Evolutionary conservation across 2,113 vertebrate species (phyloP), one percentile per base, ranked within the genome.

Genomic region (Rattus rattus): DNA sequence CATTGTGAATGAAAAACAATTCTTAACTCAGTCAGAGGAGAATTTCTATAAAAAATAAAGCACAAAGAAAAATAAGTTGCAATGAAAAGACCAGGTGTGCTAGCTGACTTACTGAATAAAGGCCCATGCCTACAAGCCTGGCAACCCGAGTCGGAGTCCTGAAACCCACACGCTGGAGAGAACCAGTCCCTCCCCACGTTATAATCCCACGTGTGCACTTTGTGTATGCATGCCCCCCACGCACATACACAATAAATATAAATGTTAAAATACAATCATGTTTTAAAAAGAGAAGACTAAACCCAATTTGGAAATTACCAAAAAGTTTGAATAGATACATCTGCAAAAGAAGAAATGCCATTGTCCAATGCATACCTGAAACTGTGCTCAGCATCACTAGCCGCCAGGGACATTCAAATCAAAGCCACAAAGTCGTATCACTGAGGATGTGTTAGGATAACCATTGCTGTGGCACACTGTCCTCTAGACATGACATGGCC

Each of bases 1-100:
- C 26, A 96, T 91, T 96, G 96, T 80, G 19, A 97, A 90, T 94
- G 39, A 70, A 8, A 90, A 36, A 80, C 56, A 76, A 47, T 79
- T 96, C 52, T 61, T 95, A n/a, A 95, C 59, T 90, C 75, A 4
- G 26, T 61, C 88, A 39, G 26, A 96, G 17, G 94, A 54, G 1
- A 90, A 54, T 65, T 91, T 92, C 70, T 79, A 76, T 92, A 30
- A 28, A 36, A 96, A 39, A 67, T 4, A 54, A 54, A 54, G 52
- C 43, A 90, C 76, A 92, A 67, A 80, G 20, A 80, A 30, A 39
- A 43, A 0, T 65, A n/a, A 93, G 30, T 76, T 19, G 61, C 67
- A 22, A n/a, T n/a, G 79, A 16, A 67, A n/a, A 67, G 61, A 12
- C 61, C 26, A 22, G 26, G 43, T 67, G 2, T 8, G 1, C 61